These are phyloP conservation scores for Phaonia tiefii DNA, from an alignment of 2,888 invertebrate species.

Conservation along the genomic window DNA sequence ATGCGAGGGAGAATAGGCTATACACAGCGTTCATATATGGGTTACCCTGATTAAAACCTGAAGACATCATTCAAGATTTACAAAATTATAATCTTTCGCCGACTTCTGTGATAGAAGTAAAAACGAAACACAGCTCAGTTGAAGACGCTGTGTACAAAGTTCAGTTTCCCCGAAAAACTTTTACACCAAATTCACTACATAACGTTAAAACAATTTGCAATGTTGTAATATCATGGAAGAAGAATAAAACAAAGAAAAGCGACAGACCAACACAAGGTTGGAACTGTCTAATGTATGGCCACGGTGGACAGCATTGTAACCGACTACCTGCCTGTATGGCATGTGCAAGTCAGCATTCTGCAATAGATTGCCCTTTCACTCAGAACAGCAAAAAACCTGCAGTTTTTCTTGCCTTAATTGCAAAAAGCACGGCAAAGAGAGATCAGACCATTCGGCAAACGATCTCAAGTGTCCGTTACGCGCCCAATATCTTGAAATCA, in stretches of 20 bases:
- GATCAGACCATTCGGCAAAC: constrained; percentile 34
- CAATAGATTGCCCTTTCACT: constrained; percentile 32
- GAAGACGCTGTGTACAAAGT: constrained; percentile 36
- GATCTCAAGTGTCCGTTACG: constrained; percentile 34
- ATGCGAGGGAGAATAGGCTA: constrained; percentile 32
- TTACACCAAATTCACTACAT: constrained; percentile 36
- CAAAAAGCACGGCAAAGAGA: constrained; percentile 41
- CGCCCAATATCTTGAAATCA: background rate
- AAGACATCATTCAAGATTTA: constrained; percentile 27
- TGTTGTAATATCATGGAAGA: constrained; percentile 9
- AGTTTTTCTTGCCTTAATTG: constrained; percentile 45
- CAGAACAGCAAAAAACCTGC: constrained; percentile 15
- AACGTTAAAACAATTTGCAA: too few species aligned
- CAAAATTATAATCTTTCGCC: constrained; percentile 21
- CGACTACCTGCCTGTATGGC: constrained; percentile 25
- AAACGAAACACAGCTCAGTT: constrained; percentile 15
- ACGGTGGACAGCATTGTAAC: constrained; percentile 37
- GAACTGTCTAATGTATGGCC: too few species aligned
- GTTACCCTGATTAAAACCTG: constrained; percentile 25
- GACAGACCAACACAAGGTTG: constrained; percentile 36
- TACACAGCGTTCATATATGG: constrained; percentile 40
- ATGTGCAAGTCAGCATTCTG: constrained; percentile 26
- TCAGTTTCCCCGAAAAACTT: constrained; percentile 10
- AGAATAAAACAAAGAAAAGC: constrained; percentile 10
- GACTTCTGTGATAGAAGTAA: constrained; percentile 11